These are phyloP conservation scores for Heliocidaris tuberculata DNA, from an alignment of 35 echinoderm and acorn worm genomes.

Conservation along the genomic window DNA sequence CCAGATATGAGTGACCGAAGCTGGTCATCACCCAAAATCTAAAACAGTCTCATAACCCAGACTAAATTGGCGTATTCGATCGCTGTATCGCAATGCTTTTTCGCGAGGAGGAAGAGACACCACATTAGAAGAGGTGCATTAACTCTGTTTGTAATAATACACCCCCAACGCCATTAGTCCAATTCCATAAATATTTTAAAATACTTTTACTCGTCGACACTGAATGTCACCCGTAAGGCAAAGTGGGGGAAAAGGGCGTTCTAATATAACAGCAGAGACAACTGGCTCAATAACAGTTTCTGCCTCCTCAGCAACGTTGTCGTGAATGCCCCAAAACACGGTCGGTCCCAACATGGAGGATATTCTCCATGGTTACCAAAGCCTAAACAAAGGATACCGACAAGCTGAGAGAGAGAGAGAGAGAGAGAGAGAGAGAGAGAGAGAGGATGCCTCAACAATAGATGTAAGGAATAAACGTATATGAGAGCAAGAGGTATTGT, in stretches of 20 bases:
- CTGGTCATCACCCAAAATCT: background rate
- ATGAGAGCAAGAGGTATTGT: background rate
- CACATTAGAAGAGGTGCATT: conserved; percentile 27
- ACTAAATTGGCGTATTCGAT: background rate
- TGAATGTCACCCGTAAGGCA: background rate
- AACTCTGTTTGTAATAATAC: conserved; percentile 46
- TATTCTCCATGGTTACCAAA: background rate
- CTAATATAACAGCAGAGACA: background rate
- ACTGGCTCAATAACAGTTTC: background rate
- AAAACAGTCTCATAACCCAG: background rate
- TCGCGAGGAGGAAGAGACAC: background rate
- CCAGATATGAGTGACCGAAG: background rate
- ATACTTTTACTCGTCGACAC: conserved; percentile 27
- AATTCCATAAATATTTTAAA: conserved; percentile 47
- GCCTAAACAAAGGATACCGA: background rate
- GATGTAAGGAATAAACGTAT: background rate
- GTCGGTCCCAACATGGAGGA: background rate
- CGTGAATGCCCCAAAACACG: background rate
- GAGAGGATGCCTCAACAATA: background rate
- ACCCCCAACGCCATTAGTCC: conserved; percentile 39
- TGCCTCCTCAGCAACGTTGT: background rate
- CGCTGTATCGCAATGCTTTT: conserved; percentile 35
- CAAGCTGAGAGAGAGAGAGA: background rate
- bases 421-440: background rate
- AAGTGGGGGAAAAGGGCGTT: conserved; percentile 10